Evolutionary conservation across 2,888 invertebrate species (phyloP).

Genomic region (Amphimallon solstitiale): DNA sequence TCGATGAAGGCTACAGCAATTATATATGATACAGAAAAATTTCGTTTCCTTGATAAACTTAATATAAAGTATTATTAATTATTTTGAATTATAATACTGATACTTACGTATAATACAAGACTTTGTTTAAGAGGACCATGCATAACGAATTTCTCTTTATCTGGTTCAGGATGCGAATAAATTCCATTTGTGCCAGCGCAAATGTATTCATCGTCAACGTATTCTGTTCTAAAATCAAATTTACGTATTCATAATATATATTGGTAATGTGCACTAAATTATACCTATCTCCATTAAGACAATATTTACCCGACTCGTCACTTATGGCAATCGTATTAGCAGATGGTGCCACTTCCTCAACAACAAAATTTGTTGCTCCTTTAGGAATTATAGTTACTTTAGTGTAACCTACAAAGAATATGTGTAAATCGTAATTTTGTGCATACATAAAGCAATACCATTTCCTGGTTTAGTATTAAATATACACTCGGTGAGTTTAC

Average conservation of each 20-base stretch:
- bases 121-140: slow-evolving; percentile 72
- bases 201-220: slow-evolving; percentile 61
- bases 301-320: slow-evolving; percentile 65
- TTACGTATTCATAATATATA: neutral
- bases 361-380: slow-evolving; percentile 69
- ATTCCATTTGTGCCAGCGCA: slow-evolving; percentile 64
- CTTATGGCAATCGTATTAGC: slow-evolving; percentile 69
- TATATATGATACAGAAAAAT: too few species aligned
- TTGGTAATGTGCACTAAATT: slow-evolving; percentile 45
- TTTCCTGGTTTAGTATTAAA: slow-evolving; percentile 62
- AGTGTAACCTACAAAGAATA: slow-evolving; percentile 64
- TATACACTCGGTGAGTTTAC: slow-evolving; percentile 67
- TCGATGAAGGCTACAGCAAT: too few species aligned
- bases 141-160: slow-evolving; percentile 69
- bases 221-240: slow-evolving; percentile 52
- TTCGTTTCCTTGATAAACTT: too few species aligned
- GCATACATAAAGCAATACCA: slow-evolving; percentile 45
- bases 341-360: slow-evolving; percentile 68
- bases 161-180: slow-evolving; percentile 65
- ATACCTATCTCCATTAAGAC: slow-evolving; percentile 72
- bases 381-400: slow-evolving; percentile 69
- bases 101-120: slow-evolving; percentile 69
- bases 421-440: neutral
- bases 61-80: too few species aligned
- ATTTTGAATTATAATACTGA: too few species aligned